Base-by-base conservation (phyloP, 1,140 invertebrate species). In the Drosophila tropicalis region DNA sequence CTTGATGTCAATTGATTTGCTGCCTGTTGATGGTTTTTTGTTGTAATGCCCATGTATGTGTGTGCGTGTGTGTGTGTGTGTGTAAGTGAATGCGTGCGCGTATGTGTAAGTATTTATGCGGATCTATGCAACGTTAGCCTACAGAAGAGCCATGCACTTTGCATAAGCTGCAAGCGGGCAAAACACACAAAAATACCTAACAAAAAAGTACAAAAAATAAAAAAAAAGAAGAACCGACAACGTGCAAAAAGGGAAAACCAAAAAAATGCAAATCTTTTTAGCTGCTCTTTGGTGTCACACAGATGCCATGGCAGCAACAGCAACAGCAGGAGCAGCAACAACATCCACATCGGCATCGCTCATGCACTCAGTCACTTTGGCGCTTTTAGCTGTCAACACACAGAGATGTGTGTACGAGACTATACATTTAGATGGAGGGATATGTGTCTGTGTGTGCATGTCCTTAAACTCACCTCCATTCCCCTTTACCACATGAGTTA, bases 351-450 rank as follows among this genome's bases (percentile, higher is more conserved):
- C 29, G 62, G 17, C 17, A 67, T 34, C 73, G 55, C 74, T 85
- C 77, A 76, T 77, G 70, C 74, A 77, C 79, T 74, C 79, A 82
- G 83, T 87, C 83, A 86, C 83, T 86, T 87, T 87, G 80, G 65
- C 79, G 83, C 79, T 83, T 83, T 80, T 71, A 83, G 74, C 70
- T 79, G 79, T 89, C 79, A 86, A 73, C 76, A 82, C 70, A 72
- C 62, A 58, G n/a, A 66, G 17, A 56, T 40, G 56, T 5, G 56
- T 5, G n/a, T 22, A 12, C 3, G 36, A 39, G 36, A 39, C 34
- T 36, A 36, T 36, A 36, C 12, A 36, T 36, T 12, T 36, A 5
- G 41, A 15, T 2, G 19, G 7, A 3, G 36, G 25, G 1, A 40
- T 19, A 29, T 17, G 1, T 4, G 10, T 19, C 15, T 7, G 15